These are phyloP conservation scores for Sitta europaea DNA, from an alignment of 2,113 vertebrate species.

Conservation along the genomic window DNA sequence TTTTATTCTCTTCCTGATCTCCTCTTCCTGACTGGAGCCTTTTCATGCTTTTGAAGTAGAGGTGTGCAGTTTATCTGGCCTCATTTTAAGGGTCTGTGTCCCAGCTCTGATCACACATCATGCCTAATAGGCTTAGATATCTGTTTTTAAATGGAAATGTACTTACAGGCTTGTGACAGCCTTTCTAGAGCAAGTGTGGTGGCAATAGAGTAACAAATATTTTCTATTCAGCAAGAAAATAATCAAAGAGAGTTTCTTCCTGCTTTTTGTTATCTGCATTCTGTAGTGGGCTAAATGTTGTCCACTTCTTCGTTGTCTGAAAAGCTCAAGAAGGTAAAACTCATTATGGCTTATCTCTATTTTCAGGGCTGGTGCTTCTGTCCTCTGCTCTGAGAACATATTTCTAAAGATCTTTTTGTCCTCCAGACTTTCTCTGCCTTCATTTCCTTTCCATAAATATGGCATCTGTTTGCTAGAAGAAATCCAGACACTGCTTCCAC, in stretches of 20 bases:
- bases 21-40: background rate
- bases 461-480: accelerated
- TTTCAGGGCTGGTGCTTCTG: background rate
- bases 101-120: background rate
- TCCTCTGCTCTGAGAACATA: background rate
- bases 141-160: background rate
- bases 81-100: background rate
- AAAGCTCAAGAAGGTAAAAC: background rate
- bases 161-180: background rate
- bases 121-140: background rate
- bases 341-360: background rate
- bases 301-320: background rate
- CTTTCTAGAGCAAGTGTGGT: background rate
- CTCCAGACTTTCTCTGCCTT: background rate
- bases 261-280: background rate
- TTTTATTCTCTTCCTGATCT: background rate
- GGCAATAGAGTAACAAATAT: background rate
- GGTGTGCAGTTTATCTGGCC: accelerated
- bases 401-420: background rate
- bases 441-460: background rate
- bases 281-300: background rate
- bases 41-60: background rate
- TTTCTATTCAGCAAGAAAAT: background rate
- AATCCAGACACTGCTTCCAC: background rate
- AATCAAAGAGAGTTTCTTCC: background rate